Base-by-base conservation (phyloP, 2,797 vertebrate species). In the Nyctibius grandis region DNA sequence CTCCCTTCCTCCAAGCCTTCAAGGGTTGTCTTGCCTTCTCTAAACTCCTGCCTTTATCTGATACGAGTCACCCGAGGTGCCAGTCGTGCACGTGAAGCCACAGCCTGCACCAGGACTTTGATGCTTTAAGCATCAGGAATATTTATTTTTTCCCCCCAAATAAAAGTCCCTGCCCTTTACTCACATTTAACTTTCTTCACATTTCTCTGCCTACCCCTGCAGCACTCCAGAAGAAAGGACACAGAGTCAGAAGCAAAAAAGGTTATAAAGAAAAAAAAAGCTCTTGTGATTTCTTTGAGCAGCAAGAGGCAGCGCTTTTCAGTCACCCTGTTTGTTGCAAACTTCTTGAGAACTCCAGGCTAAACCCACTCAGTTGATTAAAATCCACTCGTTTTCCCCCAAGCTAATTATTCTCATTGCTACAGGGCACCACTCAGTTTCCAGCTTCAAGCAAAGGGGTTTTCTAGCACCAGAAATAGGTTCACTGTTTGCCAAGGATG, bases 91-190 rank as follows among this genome's bases (percentile, higher is more conserved):
- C 5, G 3, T 29, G n/a, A 67, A 83, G 51, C n/a, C 51, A 5
- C 67, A 74, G 77, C 57, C 1, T 0, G 38, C 69, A 18, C 60
- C 3, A 1, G 5, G 61, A 15, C 18, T 51, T 29, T 2, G 44
- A 53, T 33, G 84, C 47, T 91, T 56, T 12, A n/a, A 92, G 76
- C 56, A 28, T 16, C 26, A 33, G 22, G 51, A 72, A 16, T 36
- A 45, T 75, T 57, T 65, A 40, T 50, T 0, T 40, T 82, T 82
- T 60, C 33, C 38, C 33, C 38, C 2, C 42, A 28, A 25, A 28
- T 38, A 26, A 23, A 87, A 12, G 7, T 34, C 40, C 42, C 4
- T 10, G 44, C 36, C 31, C 4, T 12, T 25, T 6, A 8, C 4
- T 38, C 45, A 11, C 4, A 1, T 59, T 44, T 48, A 21, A 29